These are phyloP conservation scores for Mormyrops attenuatus DNA, from an alignment of 2,797 vertebrate genomes.

Conservation along the genomic window DNA sequence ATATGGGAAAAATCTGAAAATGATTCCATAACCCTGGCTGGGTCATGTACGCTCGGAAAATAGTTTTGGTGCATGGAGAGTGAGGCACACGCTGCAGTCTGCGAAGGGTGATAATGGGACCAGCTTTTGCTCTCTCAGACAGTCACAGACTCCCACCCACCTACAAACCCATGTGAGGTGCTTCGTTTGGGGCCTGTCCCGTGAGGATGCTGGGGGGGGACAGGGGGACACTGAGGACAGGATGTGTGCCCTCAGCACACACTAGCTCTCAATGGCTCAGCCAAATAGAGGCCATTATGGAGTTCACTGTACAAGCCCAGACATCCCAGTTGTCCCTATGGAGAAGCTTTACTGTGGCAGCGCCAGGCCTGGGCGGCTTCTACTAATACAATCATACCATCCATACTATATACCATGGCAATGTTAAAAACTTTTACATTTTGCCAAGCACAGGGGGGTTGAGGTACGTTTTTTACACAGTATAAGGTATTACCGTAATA, in stretches of 20 bases:
- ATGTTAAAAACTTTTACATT: not conserved
- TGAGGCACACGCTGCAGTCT: not conserved
- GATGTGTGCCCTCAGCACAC: not conserved
- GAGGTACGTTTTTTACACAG: not conserved
- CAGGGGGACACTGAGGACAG: not conserved
- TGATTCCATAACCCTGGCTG: not conserved
- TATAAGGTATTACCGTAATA: not conserved
- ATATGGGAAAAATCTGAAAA: slow-evolving; percentile 14
- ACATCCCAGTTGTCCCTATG: not conserved
- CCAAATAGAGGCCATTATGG: not conserved
- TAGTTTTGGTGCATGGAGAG: not conserved
- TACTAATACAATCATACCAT: not conserved
- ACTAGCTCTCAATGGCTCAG: not conserved
- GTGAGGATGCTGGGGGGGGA: not conserved
- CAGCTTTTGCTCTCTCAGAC: not conserved
- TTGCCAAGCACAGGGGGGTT: not conserved
- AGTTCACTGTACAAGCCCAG: not conserved
- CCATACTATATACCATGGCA: not conserved
- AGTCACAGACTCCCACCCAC: not conserved
- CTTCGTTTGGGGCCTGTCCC: not conserved
- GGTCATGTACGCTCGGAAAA: not conserved
- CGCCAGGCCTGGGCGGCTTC: not conserved
- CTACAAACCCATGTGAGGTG: not conserved
- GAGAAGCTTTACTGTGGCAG: not conserved
- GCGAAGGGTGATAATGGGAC: not conserved